These are phyloP conservation scores for Siniperca obscura DNA, from an alignment of 2,797 vertebrate species.

Conservation along the genomic window DNA sequence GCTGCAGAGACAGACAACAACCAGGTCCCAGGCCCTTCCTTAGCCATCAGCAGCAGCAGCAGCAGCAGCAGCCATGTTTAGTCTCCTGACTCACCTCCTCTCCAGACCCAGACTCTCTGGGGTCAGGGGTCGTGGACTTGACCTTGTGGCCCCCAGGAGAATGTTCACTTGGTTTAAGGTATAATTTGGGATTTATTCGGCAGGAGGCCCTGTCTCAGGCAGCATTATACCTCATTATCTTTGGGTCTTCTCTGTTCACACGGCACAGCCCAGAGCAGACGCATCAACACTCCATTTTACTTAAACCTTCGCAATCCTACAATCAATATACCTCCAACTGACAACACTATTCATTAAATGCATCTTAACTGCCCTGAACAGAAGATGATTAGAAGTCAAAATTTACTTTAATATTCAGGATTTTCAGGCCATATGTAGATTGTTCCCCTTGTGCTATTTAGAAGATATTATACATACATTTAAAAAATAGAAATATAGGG, in stretches of 20 bases:
- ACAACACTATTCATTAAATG: constrained; percentile 76
- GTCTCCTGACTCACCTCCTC: constrained; percentile 69
- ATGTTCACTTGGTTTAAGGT: constrained; percentile 78
- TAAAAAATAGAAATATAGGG: background rate
- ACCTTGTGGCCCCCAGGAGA: constrained; percentile 84
- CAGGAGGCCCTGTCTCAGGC: constrained; percentile 74
- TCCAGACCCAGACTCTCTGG: constrained; percentile 81
- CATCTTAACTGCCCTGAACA: constrained; percentile 59
- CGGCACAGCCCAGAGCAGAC: constrained; percentile 55
- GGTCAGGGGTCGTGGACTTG: constrained; percentile 88
- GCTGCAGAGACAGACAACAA: constrained; percentile 76
- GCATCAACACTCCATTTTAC: constrained; percentile 74
- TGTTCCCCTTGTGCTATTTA: background rate
- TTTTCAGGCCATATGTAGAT: constrained; percentile 23
- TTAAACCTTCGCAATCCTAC: constrained; percentile 72
- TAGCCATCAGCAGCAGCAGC: constrained; percentile 38
- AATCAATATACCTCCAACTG: constrained; percentile 80
- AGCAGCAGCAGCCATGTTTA: constrained; percentile 60
- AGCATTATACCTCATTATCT: constrained; percentile 83
- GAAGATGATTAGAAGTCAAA: constrained; percentile 16
- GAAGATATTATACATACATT: background rate
- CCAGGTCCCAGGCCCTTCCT: constrained; percentile 70
- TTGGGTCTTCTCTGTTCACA: constrained; percentile 58
- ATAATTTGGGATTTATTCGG: constrained; percentile 86
- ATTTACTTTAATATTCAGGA: constrained; percentile 16